Evolutionary conservation across 1,140 invertebrate genomes (phyloP), one percentile per base, ranked within the genome.

Genomic region (Pteromalus puparum): DNA sequence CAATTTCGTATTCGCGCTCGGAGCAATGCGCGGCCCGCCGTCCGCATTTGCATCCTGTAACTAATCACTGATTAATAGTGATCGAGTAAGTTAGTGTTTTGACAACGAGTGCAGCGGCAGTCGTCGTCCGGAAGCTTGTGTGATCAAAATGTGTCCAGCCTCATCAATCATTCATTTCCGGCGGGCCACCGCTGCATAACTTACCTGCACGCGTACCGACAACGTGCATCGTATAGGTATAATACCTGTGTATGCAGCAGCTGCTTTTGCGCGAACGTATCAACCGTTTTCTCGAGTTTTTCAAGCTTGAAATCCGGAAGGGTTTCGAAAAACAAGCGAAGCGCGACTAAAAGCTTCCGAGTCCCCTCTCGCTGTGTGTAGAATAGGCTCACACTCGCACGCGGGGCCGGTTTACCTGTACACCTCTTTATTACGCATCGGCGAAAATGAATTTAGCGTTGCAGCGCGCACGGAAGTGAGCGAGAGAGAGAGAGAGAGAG

Each of bases 41-140:
- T 67, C 10, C 61, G 65, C 21, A 85, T 82, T 82, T 81, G 65
- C 84, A 85, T 82, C 24, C 61, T 72, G 68, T 73, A 73, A 46
- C 80, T 82, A 85, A 85, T 82, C 74, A 76, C 65, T 82, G 30
- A 85, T 82, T 85, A 85, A 85, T 81, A 77, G 84, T 82, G 78
- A 85, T 85, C 79, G 79, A 85, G 80, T 82, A 82, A 85, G 74
- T 81, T 72, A 61, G 84, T 81, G 67, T 85, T 85, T 85, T 82
- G 79, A 77, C 79, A 85, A 82, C 67, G 42, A 81, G 28, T 76
- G 61, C 28, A 15, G n/a, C 28, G 13, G n/a, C 48, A 2, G 30
- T 42, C 34, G 65, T 28, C 26, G 70, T 26, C 65, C 73, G 30
- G 48, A 38, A 26, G 26, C 67, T 74, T 30, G 78, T 53, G 78